Conservation (phyloP, 1,140 invertebrate species). For the Plodia interpunctella region DNA sequence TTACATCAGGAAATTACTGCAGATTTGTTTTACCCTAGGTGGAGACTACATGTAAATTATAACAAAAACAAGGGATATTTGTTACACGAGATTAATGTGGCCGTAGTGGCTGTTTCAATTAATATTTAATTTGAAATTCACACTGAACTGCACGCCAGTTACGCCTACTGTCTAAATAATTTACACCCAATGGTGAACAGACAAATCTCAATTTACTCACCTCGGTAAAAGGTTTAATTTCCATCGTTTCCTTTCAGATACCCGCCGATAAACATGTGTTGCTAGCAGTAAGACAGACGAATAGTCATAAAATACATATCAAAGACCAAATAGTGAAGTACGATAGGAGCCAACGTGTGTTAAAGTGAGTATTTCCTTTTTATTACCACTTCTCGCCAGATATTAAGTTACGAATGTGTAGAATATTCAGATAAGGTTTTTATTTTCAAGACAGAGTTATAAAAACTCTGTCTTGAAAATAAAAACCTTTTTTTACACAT, state of each 20-base stretch:
- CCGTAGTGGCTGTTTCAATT: conserved; percentile 47
- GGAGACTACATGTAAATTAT: neutral
- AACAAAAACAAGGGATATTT: conserved; percentile 22
- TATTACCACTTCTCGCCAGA: neutral
- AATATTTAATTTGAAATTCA: conserved; percentile 68
- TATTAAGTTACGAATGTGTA: too few species aligned
- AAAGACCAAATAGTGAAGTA: conserved; percentile 87
- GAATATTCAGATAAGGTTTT: too few species aligned
- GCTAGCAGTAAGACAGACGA: conserved; percentile 84
- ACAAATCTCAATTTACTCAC: neutral
- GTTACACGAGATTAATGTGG: conserved; percentile 24
- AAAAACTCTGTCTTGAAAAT: too few species aligned
- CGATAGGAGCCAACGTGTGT: conserved; percentile 84
- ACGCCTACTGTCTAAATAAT: conserved; percentile 39
- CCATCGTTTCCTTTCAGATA: conserved; percentile 64
- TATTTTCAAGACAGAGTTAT: too few species aligned
- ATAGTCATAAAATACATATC: conserved; percentile 87
- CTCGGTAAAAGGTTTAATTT: conserved; percentile 8
- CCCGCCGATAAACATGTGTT: conserved; percentile 85
- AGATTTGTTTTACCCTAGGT: neutral
- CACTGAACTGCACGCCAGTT: conserved; percentile 41
- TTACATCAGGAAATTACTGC: neutral
- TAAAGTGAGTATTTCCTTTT: conserved; percentile 78
- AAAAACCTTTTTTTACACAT: too few species aligned
- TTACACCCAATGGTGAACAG: conserved; percentile 16